phyloP scores from a whole-genome alignment of 2,113 vertebrate species.

The Pomatorhinus ruficollis region DNA sequence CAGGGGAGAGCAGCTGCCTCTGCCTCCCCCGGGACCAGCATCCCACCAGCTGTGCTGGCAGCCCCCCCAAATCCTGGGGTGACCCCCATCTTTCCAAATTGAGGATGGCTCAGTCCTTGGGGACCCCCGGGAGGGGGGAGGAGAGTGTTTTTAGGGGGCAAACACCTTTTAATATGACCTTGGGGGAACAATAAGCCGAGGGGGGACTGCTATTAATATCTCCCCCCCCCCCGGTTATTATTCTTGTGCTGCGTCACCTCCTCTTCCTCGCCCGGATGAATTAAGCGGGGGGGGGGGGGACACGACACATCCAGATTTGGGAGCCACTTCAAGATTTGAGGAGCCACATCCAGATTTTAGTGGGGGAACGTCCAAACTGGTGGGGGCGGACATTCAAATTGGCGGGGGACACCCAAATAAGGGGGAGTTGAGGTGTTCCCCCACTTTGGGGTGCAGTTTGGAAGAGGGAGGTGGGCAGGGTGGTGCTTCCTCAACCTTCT shows the following conservation, averaged over 20 bases:
- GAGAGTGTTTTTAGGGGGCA: neutral
- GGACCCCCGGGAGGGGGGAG: neutral
- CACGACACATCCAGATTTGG: neutral
- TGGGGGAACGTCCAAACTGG: neutral
- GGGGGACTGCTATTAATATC: neutral
- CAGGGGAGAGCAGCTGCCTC: neutral
- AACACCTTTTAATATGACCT: neutral
- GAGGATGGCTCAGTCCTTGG: neutral
- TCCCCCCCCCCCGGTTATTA: neutral
- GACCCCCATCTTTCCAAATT: neutral
- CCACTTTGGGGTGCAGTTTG: neutral
- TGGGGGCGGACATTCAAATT: accelerated
- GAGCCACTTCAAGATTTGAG: neutral
- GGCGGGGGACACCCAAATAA: neutral
- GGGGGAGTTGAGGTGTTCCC: neutral
- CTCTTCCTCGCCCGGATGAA: neutral
- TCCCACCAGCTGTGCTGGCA: neutral
- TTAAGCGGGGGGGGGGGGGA: neutral
- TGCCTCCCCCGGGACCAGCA: neutral
- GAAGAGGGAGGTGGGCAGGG: neutral
- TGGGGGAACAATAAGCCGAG: neutral
- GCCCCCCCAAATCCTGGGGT: neutral
- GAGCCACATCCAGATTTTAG: neutral
- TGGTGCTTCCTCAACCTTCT: neutral
- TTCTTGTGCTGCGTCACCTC: neutral